A percentile compares a stretch with the other conserved stretches of the same genome.
phyloP scores from a whole-genome alignment of 2,888 invertebrate species.

The Petrolisthes manimaculis region DNA sequence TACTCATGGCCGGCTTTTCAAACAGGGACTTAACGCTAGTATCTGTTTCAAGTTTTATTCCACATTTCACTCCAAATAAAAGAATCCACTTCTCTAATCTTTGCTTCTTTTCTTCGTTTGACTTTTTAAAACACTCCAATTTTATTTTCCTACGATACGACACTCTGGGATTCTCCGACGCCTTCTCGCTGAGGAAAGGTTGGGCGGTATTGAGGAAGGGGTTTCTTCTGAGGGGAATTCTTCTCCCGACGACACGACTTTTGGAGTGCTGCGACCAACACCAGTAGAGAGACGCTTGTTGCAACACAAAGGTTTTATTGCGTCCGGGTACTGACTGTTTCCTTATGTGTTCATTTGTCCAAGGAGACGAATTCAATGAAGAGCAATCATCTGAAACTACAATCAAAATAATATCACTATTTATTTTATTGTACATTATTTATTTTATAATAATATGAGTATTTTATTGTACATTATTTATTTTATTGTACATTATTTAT shows the following conservation, averaged over 20 bases:
- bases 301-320: slow-evolving; percentile 42
- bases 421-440: background rate
- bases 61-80: slow-evolving; percentile 36
- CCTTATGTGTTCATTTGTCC: slow-evolving; percentile 92
- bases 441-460: background rate
- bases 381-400: slow-evolving; percentile 90
- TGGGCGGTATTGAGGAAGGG: slow-evolving; percentile 36
- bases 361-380: slow-evolving; percentile 89
- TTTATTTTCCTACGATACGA: slow-evolving; percentile 6
- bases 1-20: slow-evolving; percentile 39
- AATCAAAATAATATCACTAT: slow-evolving; percentile 66
- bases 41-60: slow-evolving; percentile 36
- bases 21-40: slow-evolving; percentile 39
- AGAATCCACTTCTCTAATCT: slow-evolving; percentile 42
- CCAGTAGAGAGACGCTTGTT: slow-evolving; percentile 14
- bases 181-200: background rate
- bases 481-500: background rate
- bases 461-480: background rate
- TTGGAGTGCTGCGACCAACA: background rate
- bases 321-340: slow-evolving; percentile 81
- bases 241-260: background rate
- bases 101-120: slow-evolving; percentile 24
- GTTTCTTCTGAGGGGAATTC: slow-evolving; percentile 41
- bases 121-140: slow-evolving; percentile 10
- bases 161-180: background rate